phyloP scores from a whole-genome alignment of 2,113 vertebrate species.

The Onychostruthus taczanowskii region DNA sequence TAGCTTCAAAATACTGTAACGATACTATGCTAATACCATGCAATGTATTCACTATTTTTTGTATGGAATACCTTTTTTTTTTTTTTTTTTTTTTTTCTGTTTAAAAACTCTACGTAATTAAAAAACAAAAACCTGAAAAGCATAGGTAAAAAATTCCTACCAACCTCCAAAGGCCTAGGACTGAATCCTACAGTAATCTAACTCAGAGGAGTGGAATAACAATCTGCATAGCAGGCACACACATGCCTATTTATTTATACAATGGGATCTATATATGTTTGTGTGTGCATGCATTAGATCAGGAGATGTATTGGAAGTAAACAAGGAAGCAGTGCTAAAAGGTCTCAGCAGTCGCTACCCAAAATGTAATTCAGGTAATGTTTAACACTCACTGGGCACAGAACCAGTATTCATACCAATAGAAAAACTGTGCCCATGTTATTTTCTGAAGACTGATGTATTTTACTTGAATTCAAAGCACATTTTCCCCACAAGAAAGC shows the following conservation, averaged over 20 bases:
- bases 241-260: not conserved
- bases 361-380: not conserved
- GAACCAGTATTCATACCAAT: rapidly evolving
- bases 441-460: not conserved
- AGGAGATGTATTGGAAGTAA: not conserved
- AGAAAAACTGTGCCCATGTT: not conserved
- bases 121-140: not conserved
- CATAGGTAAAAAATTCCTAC: not conserved
- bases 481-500: not conserved
- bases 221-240: not conserved
- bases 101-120: not conserved
- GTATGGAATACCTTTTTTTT: not conserved
- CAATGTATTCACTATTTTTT: not conserved
- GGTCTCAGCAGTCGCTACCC: not conserved
- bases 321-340: not conserved
- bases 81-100: not conserved
- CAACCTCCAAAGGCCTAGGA: not conserved
- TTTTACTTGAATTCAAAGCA: not conserved
- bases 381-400: not conserved
- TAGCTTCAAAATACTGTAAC: not conserved
- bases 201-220: not conserved
- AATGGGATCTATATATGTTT: not conserved
- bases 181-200: not conserved
- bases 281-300: not conserved
- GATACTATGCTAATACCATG: not conserved